phyloP scores from a whole-genome alignment of 2,113 vertebrate species.

The Sylvia atricapilla region DNA sequence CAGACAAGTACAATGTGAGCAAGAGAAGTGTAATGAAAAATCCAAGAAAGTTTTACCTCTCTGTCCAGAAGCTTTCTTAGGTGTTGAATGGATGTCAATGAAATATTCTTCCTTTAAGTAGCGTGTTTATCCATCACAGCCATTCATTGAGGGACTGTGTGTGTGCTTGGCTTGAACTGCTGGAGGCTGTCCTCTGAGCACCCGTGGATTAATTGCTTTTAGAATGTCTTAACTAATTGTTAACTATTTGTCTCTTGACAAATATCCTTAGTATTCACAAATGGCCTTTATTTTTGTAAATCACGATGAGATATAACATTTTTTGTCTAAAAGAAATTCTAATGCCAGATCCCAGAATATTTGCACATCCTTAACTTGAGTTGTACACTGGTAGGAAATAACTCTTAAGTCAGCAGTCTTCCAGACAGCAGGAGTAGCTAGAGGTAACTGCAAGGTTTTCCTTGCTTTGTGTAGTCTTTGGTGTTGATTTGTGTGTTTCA shows the following conservation, averaged over 20 bases:
- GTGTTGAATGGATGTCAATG: neutral
- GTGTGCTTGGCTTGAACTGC: neutral
- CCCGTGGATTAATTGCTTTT: slow-evolving; percentile 25
- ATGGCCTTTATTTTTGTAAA: slow-evolving; percentile 38
- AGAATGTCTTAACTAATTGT: slow-evolving; percentile 10
- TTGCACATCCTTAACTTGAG: neutral
- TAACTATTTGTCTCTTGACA: slow-evolving; percentile 1
- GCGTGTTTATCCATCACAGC: neutral
- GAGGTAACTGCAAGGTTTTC: neutral
- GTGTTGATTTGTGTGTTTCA: neutral
- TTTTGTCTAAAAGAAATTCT: neutral
- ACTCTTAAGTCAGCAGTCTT: neutral
- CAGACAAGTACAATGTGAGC: neutral
- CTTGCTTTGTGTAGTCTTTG: neutral
- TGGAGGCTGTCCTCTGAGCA: slow-evolving; percentile 15
- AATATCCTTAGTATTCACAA: slow-evolving; percentile 3
- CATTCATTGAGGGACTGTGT: neutral
- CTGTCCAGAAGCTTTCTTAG: neutral
- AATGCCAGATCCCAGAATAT: neutral
- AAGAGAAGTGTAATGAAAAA: neutral
- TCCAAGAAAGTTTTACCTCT: neutral
- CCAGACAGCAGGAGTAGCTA: neutral
- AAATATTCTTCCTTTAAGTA: slow-evolving; percentile 11
- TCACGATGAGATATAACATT: neutral
- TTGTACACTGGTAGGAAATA: neutral